phyloP scores from a whole-genome alignment of 2,888 invertebrate genomes.

The Nymphalis urticae region DNA sequence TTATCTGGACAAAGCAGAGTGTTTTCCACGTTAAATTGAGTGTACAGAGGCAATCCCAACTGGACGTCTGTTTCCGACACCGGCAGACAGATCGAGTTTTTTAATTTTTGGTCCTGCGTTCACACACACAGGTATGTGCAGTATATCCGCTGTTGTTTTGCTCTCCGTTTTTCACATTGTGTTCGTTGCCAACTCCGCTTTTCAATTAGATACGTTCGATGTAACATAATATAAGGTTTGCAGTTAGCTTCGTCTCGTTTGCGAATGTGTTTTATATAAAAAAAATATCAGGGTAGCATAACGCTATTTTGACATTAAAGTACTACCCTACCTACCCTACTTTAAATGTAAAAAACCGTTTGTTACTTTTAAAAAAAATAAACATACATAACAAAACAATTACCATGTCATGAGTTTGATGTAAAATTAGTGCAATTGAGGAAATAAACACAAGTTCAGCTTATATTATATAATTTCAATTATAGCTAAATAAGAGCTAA shows the following conservation, averaged over 20 bases:
- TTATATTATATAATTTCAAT: background rate
- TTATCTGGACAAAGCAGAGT: slow-evolving; percentile 76
- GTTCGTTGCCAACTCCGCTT: slow-evolving; percentile 27
- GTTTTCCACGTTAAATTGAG: slow-evolving; percentile 68
- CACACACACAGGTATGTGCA: slow-evolving; percentile 26
- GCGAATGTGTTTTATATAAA: background rate
- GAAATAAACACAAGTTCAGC: background rate
- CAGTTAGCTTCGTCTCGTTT: background rate
- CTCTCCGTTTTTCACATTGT: slow-evolving; percentile 29
- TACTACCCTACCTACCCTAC: too few species aligned
- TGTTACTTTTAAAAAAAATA: too few species aligned
- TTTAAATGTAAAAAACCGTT: too few species aligned
- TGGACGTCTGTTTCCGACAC: slow-evolving; percentile 71
- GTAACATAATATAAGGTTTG: slow-evolving; percentile 19
- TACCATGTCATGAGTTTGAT: too few species aligned
- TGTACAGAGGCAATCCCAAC: slow-evolving; percentile 75
- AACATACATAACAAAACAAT: too few species aligned
- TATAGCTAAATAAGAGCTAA: slow-evolving; percentile 32
- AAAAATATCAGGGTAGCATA: background rate
- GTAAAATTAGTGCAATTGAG: too few species aligned
- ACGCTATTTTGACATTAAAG: too few species aligned
- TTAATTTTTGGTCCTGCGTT: slow-evolving; percentile 69
- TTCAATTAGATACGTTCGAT: slow-evolving; percentile 31
- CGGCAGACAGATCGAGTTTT: slow-evolving; percentile 64
- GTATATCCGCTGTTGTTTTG: slow-evolving; percentile 21